Evolutionary conservation across 2,888 invertebrate genomes (phyloP).

Genomic region (Antheraea assamensis): DNA sequence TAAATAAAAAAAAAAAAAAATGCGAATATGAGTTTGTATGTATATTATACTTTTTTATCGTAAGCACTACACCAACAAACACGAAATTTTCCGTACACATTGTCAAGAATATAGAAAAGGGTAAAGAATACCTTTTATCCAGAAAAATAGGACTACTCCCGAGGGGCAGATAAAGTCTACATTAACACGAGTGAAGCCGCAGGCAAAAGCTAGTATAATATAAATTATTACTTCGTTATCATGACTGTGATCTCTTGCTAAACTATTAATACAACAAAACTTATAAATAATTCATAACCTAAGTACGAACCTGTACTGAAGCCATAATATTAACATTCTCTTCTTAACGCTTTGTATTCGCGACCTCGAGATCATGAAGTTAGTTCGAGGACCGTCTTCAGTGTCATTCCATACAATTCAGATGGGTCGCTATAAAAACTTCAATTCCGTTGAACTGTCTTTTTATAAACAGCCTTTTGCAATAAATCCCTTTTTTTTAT

Average conservation of each 20-base stretch:
- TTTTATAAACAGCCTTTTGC: not conserved
- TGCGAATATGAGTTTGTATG: too few relatives aligned
- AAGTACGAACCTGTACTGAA: not conserved
- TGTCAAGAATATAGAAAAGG: too few relatives aligned
- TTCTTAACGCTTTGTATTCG: conserved; percentile 10
- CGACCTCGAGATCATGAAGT: conserved; percentile 4
- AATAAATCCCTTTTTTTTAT: not conserved
- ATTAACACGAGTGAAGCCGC: too few relatives aligned
- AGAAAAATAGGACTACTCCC: too few relatives aligned
- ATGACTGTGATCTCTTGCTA: not conserved
- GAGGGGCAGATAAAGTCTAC: too few relatives aligned
- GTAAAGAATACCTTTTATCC: too few relatives aligned
- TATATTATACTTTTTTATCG: too few relatives aligned
- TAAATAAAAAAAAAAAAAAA: too few relatives aligned
- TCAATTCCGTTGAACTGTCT: conserved; percentile 1
- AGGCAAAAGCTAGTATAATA: not conserved
- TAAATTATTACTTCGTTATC: not conserved
- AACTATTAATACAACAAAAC: not conserved
- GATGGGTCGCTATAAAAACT: conserved; percentile 2
- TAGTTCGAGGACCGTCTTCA: conserved; percentile 9
- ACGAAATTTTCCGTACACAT: too few relatives aligned
- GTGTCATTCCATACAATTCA: conserved; percentile 14
- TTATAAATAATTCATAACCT: not conserved
- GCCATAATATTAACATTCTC: conserved; percentile 10
- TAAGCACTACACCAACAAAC: too few relatives aligned